phyloP scores from a whole-genome alignment of 2,888 invertebrate species.

The Acleris cristana region DNA sequence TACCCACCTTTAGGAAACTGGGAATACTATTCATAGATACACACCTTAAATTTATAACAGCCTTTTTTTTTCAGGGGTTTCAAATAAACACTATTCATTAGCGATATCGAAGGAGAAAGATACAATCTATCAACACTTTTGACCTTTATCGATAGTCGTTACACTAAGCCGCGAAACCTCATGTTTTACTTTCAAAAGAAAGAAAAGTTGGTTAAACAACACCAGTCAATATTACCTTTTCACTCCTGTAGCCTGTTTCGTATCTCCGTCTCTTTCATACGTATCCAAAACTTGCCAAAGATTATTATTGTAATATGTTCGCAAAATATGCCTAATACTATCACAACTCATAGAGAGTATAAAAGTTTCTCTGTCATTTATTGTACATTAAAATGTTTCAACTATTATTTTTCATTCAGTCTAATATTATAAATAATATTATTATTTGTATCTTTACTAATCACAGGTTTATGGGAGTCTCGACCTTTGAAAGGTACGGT shows the following conservation, averaged over 20 bases:
- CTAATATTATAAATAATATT: no score
- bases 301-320: neutral
- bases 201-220: slow-evolving; percentile 30
- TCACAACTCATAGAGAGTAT: neutral
- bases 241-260: slow-evolving; percentile 7
- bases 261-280: slow-evolving; percentile 14
- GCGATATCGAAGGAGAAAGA: neutral
- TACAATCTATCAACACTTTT: neutral
- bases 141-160: neutral
- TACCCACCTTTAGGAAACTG: no score
- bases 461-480: no score
- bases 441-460: no score
- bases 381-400: no score
- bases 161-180: slow-evolving; percentile 7
- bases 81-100: no score
- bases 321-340: neutral
- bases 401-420: no score
- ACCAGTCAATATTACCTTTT: neutral
- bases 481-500: no score
- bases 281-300: slow-evolving; percentile 6
- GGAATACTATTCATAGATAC: no score
- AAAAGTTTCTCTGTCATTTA: neutral
- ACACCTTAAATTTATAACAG: no score
- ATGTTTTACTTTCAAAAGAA: slow-evolving; percentile 18
- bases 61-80: no score